A percentile compares a stretch with the other conserved stretches of the same genome.
phyloP scores from a whole-genome alignment of 2,888 invertebrate species.

The Parthenolecanium corni region DNA sequence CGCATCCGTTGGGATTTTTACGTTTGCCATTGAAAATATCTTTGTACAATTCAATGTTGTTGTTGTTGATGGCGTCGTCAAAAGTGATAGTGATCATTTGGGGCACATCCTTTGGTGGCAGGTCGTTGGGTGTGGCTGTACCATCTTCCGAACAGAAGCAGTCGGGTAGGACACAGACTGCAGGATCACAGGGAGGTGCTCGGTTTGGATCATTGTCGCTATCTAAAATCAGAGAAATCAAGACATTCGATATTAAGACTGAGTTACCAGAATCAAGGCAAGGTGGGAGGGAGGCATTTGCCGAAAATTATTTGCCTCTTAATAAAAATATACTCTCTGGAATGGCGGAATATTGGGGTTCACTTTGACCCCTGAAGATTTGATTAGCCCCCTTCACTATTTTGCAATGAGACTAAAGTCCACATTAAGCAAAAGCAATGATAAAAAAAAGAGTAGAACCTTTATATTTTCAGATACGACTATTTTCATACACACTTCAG shows the following conservation, averaged over 20 bases:
- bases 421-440: too few relatives aligned
- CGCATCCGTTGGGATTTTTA: constrained; percentile 86
- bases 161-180: constrained; percentile 76
- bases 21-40: constrained; percentile 81
- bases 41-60: constrained; percentile 86
- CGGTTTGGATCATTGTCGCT: constrained; percentile 88
- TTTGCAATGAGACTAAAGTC: too few relatives aligned
- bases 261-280: neutral
- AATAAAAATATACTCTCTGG: constrained; percentile 4
- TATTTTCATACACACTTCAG: too few relatives aligned
- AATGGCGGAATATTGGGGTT: too few relatives aligned
- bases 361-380: too few relatives aligned
- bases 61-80: constrained; percentile 89
- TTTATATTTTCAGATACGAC: too few relatives aligned
- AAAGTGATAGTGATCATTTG: constrained; percentile 92
- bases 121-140: constrained; percentile 70
- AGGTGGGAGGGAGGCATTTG: neutral
- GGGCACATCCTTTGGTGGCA: constrained; percentile 72
- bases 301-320: neutral
- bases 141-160: constrained; percentile 92
- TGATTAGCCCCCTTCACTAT: too few relatives aligned
- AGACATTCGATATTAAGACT: constrained; percentile 31
- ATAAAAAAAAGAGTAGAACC: too few relatives aligned
- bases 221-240: constrained; percentile 46
- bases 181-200: constrained; percentile 76